phyloP scores from a whole-genome alignment of 2,113 vertebrate genomes.

The Corvus hawaiiensis region DNA sequence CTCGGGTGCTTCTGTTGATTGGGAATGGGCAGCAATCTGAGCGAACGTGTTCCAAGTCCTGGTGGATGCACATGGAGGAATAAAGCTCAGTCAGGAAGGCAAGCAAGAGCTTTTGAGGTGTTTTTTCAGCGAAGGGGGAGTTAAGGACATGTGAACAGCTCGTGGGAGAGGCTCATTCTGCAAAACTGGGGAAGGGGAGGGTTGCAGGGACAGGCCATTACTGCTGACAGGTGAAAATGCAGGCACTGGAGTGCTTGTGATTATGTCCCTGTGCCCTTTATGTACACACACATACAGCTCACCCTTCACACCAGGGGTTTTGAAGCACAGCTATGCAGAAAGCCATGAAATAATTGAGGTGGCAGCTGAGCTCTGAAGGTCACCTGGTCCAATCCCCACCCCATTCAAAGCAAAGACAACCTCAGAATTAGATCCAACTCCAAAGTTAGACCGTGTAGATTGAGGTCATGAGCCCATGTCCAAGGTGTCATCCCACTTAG shows the following conservation, averaged over 20 bases:
- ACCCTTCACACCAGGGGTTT: not conserved
- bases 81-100: not conserved
- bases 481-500: not conserved
- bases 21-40: not conserved
- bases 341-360: not conserved
- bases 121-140: not conserved
- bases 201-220: not conserved
- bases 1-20: not conserved
- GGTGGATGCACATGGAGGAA: not conserved
- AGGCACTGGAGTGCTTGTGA: not conserved
- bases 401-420: not conserved
- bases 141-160: not conserved
- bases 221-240: conserved; percentile 7
- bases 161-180: not conserved
- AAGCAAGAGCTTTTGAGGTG: not conserved
- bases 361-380: not conserved
- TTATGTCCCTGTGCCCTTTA: not conserved
- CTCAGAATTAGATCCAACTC: not conserved
- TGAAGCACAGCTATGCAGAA: not conserved
- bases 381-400: not conserved
- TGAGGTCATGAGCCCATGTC: not conserved
- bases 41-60: not conserved
- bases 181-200: not conserved
- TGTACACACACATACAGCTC: not conserved
- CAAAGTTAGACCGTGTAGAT: not conserved